Evolutionary conservation across 2,888 invertebrate genomes (phyloP).

Genomic region (Melanostoma scalare): DNA sequence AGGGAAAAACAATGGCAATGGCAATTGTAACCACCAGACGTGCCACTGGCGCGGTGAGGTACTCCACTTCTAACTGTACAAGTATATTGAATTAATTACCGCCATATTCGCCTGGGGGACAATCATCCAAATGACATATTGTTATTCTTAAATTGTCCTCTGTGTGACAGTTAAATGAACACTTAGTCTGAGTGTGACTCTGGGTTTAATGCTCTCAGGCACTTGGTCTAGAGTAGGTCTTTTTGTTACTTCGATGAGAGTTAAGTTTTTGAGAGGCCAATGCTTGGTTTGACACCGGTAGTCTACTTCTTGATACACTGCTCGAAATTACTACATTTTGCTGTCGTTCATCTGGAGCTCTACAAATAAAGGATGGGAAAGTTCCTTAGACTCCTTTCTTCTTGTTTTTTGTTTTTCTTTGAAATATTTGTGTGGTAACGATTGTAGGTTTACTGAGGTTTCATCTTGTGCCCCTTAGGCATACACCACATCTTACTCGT

Average conservation of each 20-base stretch:
- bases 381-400: no score
- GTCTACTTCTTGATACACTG: constrained; percentile 25
- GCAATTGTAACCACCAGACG: constrained; percentile 32
- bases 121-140: constrained; percentile 59
- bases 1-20: constrained; percentile 21
- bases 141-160: constrained; percentile 46
- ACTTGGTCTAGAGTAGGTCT: neutral
- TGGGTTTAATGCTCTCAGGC: constrained; percentile 18
- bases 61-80: neutral
- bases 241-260: neutral
- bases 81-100: constrained; percentile 66
- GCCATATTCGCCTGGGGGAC: constrained; percentile 43
- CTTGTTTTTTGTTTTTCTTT: no score
- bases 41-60: constrained; percentile 2
- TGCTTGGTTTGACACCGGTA: constrained; percentile 26
- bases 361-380: no score
- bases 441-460: constrained; percentile 11
- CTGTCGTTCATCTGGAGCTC: constrained; percentile 6
- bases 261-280: neutral
- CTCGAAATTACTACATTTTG: constrained; percentile 18
- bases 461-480: constrained; percentile 5
- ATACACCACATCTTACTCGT: constrained; percentile 11
- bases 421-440: constrained; percentile 1
- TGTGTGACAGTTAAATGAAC: constrained; percentile 7
- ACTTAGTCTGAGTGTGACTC: constrained; percentile 30